phyloP scores from a whole-genome alignment of 2,113 vertebrate genomes.

The Oenanthe melanoleuca region DNA sequence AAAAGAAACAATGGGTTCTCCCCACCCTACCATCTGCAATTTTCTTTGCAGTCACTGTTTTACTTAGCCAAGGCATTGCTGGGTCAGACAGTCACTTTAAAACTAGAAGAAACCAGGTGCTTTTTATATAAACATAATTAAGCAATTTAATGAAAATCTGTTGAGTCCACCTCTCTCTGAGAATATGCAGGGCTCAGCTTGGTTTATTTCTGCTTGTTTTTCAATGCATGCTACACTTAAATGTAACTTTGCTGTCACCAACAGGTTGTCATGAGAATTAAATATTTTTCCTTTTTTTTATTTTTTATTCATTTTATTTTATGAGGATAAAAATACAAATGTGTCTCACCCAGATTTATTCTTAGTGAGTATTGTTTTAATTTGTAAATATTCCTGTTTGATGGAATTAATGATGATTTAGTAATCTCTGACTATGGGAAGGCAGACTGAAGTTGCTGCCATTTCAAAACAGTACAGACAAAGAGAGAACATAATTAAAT shows the following conservation, averaged over 20 bases:
- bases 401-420: background rate
- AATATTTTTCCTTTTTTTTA: background rate
- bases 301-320: background rate
- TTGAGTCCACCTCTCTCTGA: conserved; percentile 62
- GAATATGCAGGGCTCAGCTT: conserved; percentile 45
- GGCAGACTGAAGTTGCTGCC: conserved; percentile 3
- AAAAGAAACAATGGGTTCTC: background rate
- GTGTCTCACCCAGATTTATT: background rate
- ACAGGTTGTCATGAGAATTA: conserved; percentile 74
- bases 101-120: conserved; percentile 68
- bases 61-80: conserved; percentile 36
- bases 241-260: conserved; percentile 80
- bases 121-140: conserved; percentile 75
- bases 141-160: conserved; percentile 75
- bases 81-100: conserved; percentile 59
- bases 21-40: background rate
- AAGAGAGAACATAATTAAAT: conserved; percentile 58
- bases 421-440: background rate
- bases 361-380: background rate
- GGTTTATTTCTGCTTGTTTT: background rate
- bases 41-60: conserved; percentile 47
- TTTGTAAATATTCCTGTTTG: background rate
- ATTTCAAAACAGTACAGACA: conserved; percentile 45
- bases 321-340: conserved; percentile 40
- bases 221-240: background rate